A percentile compares a stretch with the other conserved stretches of the same genome.
Evolutionary conservation across 2,797 vertebrate genomes (phyloP).

Genomic region (Notolabrus celidotus): DNA sequence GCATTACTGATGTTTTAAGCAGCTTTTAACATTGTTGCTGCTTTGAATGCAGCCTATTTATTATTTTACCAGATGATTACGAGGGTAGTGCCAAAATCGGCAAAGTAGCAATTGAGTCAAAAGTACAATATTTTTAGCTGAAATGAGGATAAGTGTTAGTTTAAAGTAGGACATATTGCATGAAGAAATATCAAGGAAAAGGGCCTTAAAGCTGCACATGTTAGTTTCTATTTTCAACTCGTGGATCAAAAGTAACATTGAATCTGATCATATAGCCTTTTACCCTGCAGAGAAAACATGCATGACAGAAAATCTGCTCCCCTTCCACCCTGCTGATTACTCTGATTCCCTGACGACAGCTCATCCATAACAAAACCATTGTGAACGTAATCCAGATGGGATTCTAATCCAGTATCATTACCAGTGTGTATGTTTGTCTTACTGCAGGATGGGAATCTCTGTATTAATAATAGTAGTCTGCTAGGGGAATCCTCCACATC

Average conservation of each 20-base stretch:
- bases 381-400: conserved; percentile 21
- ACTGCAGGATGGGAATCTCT: conserved; percentile 7
- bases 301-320: neutral
- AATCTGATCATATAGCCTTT: neutral
- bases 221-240: neutral
- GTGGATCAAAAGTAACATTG: neutral
- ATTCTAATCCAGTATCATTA: conserved; percentile 37
- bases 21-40: neutral
- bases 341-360: conserved; percentile 36
- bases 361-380: conserved; percentile 30
- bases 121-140: neutral
- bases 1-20: neutral
- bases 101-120: neutral
- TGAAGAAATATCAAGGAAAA: neutral
- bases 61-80: neutral
- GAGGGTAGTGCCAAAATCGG: neutral
- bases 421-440: conserved; percentile 15
- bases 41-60: neutral
- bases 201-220: neutral
- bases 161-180: neutral
- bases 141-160: neutral
- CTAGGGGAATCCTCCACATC: conserved; percentile 57
- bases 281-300: neutral
- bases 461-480: conserved; percentile 38
- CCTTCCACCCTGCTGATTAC: conserved; percentile 32